phyloP scores from a whole-genome alignment of 2,113 vertebrate genomes.

The Turnix velox region DNA sequence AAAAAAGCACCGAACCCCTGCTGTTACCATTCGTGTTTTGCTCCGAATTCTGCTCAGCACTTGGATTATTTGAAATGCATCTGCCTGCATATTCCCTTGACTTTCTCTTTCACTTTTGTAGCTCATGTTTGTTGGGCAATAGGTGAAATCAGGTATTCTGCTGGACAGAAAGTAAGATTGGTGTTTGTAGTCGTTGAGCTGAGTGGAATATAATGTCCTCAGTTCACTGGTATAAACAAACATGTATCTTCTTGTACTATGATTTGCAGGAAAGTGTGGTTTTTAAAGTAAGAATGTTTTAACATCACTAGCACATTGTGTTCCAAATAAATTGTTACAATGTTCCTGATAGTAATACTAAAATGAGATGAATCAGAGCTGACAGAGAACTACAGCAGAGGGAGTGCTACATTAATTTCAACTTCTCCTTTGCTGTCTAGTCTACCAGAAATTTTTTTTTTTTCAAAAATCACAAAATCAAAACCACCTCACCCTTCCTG shows the following conservation, averaged over 20 bases:
- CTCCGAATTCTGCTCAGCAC: background rate
- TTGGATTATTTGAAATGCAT: background rate
- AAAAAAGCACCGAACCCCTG: background rate
- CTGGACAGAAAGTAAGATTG: background rate
- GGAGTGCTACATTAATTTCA: slow-evolving; percentile 26
- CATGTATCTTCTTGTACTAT: background rate
- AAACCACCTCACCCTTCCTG: background rate
- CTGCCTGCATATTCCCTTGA: background rate
- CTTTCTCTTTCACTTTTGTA: background rate
- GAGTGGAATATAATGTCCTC: background rate
- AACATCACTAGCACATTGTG: background rate
- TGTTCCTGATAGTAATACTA: background rate
- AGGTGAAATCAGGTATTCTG: background rate
- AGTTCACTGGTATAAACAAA: background rate
- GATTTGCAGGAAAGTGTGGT: background rate
- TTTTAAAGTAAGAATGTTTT: background rate
- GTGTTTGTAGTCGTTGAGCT: background rate
- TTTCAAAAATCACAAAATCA: background rate
- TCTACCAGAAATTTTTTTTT: background rate
- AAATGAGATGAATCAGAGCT: slow-evolving; percentile 14
- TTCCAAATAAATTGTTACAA: background rate
- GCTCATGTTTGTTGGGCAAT: background rate
- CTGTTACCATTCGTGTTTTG: background rate
- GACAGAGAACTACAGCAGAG: background rate
- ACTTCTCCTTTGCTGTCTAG: background rate